Evolutionary conservation across 2,113 vertebrate genomes (phyloP), one percentile per base, ranked within the genome.

Genomic region (Hydropotes inermis): DNA sequence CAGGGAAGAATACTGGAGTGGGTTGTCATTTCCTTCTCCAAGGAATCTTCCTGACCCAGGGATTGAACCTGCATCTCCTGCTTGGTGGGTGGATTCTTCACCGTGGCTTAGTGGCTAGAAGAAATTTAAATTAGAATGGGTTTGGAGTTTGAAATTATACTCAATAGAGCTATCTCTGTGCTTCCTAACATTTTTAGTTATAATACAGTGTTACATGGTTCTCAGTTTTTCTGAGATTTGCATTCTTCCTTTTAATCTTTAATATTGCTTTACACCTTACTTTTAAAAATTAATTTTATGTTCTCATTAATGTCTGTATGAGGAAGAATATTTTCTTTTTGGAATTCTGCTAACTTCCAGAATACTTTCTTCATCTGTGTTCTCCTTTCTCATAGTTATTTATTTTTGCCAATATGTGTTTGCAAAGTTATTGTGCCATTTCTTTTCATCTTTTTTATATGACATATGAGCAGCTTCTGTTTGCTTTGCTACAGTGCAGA

Each of bases 121-220:
- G 28, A 58, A 64, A 82, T 64, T 91, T 89, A 64, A 45, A 87
- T 92, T 70, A 84, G 57, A 88, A 16, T 87, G 74, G 23, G 0
- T 61, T 92, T 90, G 10, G 36, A 60, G 36, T 96, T 92, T 83
- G 70, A 92, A 91, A 83, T 95, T 88, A n/a, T 88, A 87, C 58
- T 64, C 33, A 36, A 30, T 23, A 60, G 57, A 67, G 27, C 28
- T 76, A 8, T 84, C 87, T 45, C 58, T 50, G 11, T 55, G 36
- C 9, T 23, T 96, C 60, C n/a, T 89, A 70, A 93, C 28, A 39
- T 57, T 94, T 89, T 86, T 78, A 45, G 36, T 39, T 87, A 55
- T 95, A 14, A 83, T 39, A 39, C 36, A 33, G 30, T 45, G 8
- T 21, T 27, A 2, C 50, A 25, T 30, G n/a, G 23, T 60, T 97